Evolutionary conservation across 2,797 vertebrate genomes (phyloP), one percentile per base, ranked within the genome.

Genomic region (Podargus strigoides): DNA sequence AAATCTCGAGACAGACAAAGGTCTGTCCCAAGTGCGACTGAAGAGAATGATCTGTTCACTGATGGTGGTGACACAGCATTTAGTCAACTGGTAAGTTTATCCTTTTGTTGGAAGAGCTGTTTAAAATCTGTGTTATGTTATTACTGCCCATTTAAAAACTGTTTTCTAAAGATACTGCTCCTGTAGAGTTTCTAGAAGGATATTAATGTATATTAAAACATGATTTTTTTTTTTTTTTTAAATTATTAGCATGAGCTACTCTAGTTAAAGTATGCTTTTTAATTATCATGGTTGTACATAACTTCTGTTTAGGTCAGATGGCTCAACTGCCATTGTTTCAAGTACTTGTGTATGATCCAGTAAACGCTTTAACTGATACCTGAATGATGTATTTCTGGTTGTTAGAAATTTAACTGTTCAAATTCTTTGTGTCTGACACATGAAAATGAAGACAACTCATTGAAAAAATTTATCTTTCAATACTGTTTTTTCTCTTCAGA

Each of bases 51-150:
- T 64, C 85, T 98, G 27, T 75, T 97, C 68, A 98, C 98, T 91
- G 98, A 98, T 62, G 92, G 93, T 59, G 97, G 96, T 47, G 98
- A 98, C 47, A 59, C 97, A 44, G 93, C 96, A 81, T 98, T 98
- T 80, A 98, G 95, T 95, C 98, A 98, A 55, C 87, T 94, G 97
- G 99, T 99, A 98, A 97, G 96, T 36, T 27, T 37, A 73, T 62
- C 7, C 2, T 86, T 69, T 66, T 90, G n/a, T 86, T 56, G 42
- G 26, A 66, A 42, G 39, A 46, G 28, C 37, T 58, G 4, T 93
- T 92, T 87, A 56, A 56, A 82, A n/a, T 95, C 39, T 70, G 37
- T 9, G 4, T 62, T 84, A 20, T 41, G 72, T 69, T 69, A 44
- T 41, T 88, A 64, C 28, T 87, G 73, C 36, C 3, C 14, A 22